phyloP scores from a whole-genome alignment of 1,140 invertebrate genomes.

The Anagrus nilaparvatae region DNA sequence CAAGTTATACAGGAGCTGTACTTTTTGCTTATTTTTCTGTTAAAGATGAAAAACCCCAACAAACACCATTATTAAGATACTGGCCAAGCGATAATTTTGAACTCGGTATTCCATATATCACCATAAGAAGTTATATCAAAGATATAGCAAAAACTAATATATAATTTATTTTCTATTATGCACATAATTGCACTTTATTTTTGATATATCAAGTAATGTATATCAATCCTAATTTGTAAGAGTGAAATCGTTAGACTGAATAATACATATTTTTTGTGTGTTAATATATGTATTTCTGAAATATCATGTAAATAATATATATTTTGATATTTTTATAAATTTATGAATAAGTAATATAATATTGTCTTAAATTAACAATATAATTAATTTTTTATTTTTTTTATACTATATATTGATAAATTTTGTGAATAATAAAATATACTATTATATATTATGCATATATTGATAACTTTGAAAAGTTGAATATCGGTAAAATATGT shows the following conservation, averaged over 20 bases:
- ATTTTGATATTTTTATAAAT: not conserved
- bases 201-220: not conserved
- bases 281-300: not conserved
- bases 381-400: no score
- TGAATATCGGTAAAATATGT: no score
- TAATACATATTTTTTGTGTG: no score
- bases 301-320: not conserved
- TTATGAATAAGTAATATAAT: not conserved
- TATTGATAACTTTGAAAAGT: no score
- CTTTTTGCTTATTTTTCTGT: slow-evolving; percentile 71
- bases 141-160: slow-evolving; percentile 43
- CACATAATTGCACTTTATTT: not conserved
- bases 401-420: no score
- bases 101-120: slow-evolving; percentile 63
- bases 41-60: slow-evolving; percentile 56
- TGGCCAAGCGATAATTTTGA: slow-evolving; percentile 67
- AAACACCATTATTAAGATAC: slow-evolving; percentile 56
- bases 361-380: no score
- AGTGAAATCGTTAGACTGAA: no score
- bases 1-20: slow-evolving; percentile 62
- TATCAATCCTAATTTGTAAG: no score
- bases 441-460: no score
- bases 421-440: no score
- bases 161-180: slow-evolving; percentile 16
- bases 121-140: slow-evolving; percentile 49